phyloP scores from a whole-genome alignment of 2,113 vertebrate species.

The Anhinga rufa region DNA sequence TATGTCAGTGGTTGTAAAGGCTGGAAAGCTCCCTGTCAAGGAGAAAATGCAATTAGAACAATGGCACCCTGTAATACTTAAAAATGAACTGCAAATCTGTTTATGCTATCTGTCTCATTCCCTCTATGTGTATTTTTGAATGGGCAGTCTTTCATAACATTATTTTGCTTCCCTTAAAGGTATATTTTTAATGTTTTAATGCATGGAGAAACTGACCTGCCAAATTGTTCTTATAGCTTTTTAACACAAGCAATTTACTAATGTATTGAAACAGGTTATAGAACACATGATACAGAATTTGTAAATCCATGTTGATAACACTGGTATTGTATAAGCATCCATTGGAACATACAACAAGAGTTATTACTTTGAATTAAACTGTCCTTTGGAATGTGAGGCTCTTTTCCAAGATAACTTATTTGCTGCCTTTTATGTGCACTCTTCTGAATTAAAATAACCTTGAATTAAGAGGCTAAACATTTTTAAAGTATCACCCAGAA shows the following conservation, averaged over 20 bases:
- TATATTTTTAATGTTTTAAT: constrained; percentile 34
- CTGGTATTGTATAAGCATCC: neutral
- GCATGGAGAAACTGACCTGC: constrained; percentile 2
- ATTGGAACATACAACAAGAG: neutral
- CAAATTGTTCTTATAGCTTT: constrained; percentile 52
- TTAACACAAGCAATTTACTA: constrained; percentile 62
- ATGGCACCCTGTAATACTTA: neutral
- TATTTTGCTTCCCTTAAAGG: constrained; percentile 36
- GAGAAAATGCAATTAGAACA: constrained; percentile 24
- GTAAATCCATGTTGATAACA: constrained; percentile 19
- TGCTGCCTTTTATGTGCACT: neutral
- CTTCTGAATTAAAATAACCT: neutral
- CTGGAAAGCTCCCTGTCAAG: constrained; percentile 14
- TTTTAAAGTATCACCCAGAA: neutral
- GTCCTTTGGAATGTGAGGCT: neutral
- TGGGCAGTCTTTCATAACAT: neutral
- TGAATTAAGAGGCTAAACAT: neutral
- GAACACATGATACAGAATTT: constrained; percentile 24
- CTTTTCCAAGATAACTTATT: neutral
- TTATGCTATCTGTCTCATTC: neutral
- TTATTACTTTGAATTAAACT: neutral
- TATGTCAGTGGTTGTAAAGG: neutral
- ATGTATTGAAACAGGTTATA: constrained; percentile 51
- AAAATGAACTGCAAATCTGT: constrained; percentile 19
- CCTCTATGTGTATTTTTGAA: neutral